These are phyloP conservation scores for Melanotaenia maccullochi DNA, from an alignment of 2,797 vertebrate species.

Conservation along the genomic window DNA sequence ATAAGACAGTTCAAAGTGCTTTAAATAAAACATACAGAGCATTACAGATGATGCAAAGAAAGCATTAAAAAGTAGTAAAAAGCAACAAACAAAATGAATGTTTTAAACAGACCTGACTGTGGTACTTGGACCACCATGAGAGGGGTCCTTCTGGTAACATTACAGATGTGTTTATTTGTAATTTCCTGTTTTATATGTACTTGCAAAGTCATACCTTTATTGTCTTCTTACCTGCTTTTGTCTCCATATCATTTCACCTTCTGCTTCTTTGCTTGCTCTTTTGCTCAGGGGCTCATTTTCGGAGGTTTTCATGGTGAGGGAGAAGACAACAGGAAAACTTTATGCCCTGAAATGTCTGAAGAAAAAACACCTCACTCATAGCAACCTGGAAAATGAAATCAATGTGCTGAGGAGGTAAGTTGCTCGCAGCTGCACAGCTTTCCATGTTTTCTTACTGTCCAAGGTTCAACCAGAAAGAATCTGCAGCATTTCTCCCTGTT, in stretches of 20 bases:
- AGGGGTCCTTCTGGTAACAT: background rate
- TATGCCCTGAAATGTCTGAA: constrained; percentile 95
- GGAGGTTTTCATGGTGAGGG: constrained; percentile 92
- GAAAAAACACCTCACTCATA: constrained; percentile 90
- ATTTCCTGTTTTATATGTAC: background rate
- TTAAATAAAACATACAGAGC: too few species aligned
- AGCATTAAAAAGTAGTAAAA: too few species aligned
- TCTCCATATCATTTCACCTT: too few species aligned
- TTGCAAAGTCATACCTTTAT: background rate
- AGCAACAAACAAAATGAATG: too few species aligned
- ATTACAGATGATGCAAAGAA: too few species aligned
- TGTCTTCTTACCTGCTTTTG: background rate
- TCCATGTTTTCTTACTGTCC: background rate
- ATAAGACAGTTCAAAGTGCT: too few species aligned
- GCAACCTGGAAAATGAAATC: constrained; percentile 94
- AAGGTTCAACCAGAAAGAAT: background rate
- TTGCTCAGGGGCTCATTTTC: constrained; percentile 91
- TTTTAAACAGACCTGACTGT: background rate
- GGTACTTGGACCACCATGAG: too few species aligned
- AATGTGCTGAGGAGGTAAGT: constrained; percentile 90
- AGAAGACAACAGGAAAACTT: constrained; percentile 88
- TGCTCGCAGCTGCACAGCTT: background rate
- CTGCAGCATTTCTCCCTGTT: constrained; percentile 4
- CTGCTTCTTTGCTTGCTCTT: background rate
- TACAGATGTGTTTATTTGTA: background rate